Conservation (phyloP, 2,888 invertebrate genomes). For the Ormyrus rosae region DNA sequence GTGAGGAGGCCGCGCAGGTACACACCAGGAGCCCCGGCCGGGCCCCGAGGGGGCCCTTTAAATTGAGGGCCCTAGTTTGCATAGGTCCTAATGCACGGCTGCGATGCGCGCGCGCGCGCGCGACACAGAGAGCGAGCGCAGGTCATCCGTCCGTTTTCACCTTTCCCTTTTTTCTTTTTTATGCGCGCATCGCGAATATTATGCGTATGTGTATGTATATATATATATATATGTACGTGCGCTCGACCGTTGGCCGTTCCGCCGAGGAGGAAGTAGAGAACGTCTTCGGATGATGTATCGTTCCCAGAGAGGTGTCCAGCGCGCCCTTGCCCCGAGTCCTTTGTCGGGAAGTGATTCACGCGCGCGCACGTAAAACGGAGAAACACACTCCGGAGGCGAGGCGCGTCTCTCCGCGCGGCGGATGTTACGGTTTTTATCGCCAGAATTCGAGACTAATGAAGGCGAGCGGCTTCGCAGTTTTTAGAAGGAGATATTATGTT, state of each 20-base stretch:
- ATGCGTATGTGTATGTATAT: neutral
- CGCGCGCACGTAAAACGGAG: too few relatives aligned
- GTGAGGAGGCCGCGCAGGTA: too few relatives aligned
- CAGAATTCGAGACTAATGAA: constrained; percentile 21
- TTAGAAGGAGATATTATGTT: too few relatives aligned
- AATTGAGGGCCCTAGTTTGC: too few relatives aligned
- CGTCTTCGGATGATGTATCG: constrained; percentile 30
- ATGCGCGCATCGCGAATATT: neutral
- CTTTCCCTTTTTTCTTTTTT: constrained; percentile 11
- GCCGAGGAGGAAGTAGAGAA: neutral
- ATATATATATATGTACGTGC: neutral
- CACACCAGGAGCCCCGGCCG: too few relatives aligned
- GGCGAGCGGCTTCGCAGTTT: neutral
- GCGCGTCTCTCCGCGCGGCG: neutral
- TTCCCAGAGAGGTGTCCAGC: constrained; percentile 10
- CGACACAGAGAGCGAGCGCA: too few relatives aligned
- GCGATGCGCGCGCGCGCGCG: too few relatives aligned
- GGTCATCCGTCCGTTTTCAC: constrained; percentile 19
- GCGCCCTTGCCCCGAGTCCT: constrained; percentile 17
- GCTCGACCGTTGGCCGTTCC: constrained; percentile 44
- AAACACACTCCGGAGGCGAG: neutral
- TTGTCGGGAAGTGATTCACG: neutral
- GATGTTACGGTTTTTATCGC: constrained; percentile 35
- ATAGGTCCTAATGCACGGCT: too few relatives aligned
- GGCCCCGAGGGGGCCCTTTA: too few relatives aligned